Conservation (phyloP, 2,113 vertebrate genomes). For the Myodes glareolus region DNA sequence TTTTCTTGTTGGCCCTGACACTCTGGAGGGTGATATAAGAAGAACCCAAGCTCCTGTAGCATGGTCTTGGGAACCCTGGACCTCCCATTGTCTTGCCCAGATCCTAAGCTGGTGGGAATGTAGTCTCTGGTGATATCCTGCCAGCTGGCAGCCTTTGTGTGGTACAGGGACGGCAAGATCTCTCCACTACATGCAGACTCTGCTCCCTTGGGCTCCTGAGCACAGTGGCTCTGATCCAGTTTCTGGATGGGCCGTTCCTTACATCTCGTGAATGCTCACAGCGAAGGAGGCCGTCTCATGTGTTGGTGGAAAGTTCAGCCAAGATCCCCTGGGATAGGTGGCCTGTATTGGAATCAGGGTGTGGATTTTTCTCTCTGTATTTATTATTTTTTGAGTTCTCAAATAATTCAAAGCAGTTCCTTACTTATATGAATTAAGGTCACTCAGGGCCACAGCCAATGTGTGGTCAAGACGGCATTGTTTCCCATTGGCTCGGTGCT, state of each 20-base stretch:
- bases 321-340: not conserved
- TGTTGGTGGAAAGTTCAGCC: not conserved
- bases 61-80: not conserved
- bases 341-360: not conserved
- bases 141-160: conserved; percentile 28
- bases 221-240: conserved; percentile 48
- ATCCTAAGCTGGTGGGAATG: conserved; percentile 56
- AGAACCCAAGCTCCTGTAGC: not conserved
- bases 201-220: not conserved
- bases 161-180: conserved; percentile 3
- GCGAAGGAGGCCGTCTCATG: not conserved
- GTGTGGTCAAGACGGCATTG: not conserved
- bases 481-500: not conserved
- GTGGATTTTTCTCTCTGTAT: not conserved
- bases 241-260: conserved; percentile 51
- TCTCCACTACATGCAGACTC: not conserved
- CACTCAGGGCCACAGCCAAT: not conserved
- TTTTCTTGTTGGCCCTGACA: not conserved
- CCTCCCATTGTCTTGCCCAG: not conserved
- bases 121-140: conserved; percentile 21
- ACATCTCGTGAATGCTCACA: not conserved
- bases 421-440: fast-evolving
- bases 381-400: not conserved
- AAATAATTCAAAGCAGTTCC: not conserved
- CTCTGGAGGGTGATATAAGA: not conserved